Conservation (phyloP, 2,797 vertebrate species). For the Amblyraja radiata region DNA sequence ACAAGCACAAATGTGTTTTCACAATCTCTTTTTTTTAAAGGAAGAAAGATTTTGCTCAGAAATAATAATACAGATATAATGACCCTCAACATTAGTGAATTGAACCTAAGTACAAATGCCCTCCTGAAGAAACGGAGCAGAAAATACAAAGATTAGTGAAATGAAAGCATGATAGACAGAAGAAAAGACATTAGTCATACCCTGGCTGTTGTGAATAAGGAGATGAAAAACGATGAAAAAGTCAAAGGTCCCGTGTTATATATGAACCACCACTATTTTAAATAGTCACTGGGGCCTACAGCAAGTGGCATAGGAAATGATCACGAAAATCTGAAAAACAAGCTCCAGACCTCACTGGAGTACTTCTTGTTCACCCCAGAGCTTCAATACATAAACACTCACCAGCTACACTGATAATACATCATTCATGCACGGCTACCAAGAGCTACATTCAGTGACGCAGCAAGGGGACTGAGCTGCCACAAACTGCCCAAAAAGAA, state of each 20-base stretch:
- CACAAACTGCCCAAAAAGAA: constrained; percentile 27
- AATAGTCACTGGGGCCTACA: constrained; percentile 58
- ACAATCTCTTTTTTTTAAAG: constrained; percentile 62
- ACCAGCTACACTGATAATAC: constrained; percentile 54
- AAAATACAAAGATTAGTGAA: constrained; percentile 63
- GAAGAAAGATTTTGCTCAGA: constrained; percentile 58
- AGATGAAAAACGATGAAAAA: constrained; percentile 62
- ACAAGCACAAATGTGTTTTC: constrained; percentile 65
- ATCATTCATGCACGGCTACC: constrained; percentile 49
- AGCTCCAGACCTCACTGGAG: constrained; percentile 63
- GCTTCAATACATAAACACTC: constrained; percentile 55
- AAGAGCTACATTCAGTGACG: constrained; percentile 27
- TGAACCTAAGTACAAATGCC: constrained; percentile 82
- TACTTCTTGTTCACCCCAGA: constrained; percentile 73
- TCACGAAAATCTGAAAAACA: constrained; percentile 66
- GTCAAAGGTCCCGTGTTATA: constrained; percentile 64
- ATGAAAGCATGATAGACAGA: constrained; percentile 50
- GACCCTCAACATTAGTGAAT: constrained; percentile 73
- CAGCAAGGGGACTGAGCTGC: constrained; percentile 18
- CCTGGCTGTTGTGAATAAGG: constrained; percentile 61
- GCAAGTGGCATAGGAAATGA: constrained; percentile 72
- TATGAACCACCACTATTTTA: constrained; percentile 66
- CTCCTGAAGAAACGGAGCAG: constrained; percentile 68
- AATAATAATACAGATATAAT: constrained; percentile 84
- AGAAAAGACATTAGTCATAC: constrained; percentile 63